Conservation (phyloP, 2,113 vertebrate genomes). For the Sinosuthora webbiana region DNA sequence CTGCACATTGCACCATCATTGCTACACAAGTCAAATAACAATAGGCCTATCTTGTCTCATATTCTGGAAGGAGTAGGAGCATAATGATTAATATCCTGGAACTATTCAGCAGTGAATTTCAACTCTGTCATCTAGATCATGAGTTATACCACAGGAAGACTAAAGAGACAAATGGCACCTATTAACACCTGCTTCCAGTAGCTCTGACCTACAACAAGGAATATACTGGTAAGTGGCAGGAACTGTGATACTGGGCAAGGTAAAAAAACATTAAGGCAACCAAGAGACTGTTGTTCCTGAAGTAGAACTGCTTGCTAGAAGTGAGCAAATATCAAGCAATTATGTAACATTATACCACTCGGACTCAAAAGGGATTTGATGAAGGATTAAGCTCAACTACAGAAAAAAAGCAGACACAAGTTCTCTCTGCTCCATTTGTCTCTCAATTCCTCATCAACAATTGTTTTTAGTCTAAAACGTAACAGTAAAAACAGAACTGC, state of each 20-base stretch:
- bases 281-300: background rate
- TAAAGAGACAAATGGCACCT: background rate
- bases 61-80: background rate
- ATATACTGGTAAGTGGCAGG: background rate
- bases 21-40: background rate
- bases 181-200: background rate
- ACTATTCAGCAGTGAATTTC: background rate
- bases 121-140: background rate
- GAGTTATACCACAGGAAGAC: background rate
- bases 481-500: background rate
- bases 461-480: background rate
- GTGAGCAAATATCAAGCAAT: background rate
- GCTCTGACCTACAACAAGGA: background rate
- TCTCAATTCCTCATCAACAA: background rate
- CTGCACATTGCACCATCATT: background rate
- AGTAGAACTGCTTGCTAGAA: background rate
- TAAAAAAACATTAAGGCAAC: background rate
- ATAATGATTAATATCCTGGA: background rate
- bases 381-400: background rate
- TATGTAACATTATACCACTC: background rate
- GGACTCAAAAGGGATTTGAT: background rate
- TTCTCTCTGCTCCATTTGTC: background rate
- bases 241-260: background rate
- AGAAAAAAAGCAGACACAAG: background rate
- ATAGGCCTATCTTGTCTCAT: background rate